Conservation (phyloP, 2,888 invertebrate species). For the Mesoligia furuncula region DNA sequence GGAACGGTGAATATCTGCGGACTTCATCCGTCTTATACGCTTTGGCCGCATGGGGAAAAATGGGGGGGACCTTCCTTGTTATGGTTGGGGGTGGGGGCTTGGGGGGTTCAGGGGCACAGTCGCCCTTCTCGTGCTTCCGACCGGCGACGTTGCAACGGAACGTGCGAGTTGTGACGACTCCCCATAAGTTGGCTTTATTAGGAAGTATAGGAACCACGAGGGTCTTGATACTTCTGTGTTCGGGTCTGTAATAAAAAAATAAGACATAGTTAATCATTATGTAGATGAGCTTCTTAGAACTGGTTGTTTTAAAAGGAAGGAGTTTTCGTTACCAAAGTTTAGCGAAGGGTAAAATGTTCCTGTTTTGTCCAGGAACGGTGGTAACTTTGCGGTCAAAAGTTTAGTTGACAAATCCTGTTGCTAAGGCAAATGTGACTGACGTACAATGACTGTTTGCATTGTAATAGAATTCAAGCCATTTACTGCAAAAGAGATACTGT, state of each 20-base stretch:
- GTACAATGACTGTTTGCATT: neutral
- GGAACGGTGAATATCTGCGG: constrained; percentile 83
- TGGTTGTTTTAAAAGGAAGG: constrained; percentile 5
- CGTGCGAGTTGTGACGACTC: constrained; percentile 48
- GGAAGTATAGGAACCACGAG: constrained; percentile 34
- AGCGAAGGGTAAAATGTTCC: neutral
- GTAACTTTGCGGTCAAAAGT: constrained; percentile 5
- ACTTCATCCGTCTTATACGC: constrained; percentile 70
- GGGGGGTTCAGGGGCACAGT: neutral
- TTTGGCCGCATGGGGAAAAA: constrained; percentile 72
- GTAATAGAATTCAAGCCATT: neutral
- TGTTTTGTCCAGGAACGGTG: constrained; percentile 29
- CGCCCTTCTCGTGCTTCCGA: constrained; percentile 24
- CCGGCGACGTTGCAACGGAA: constrained; percentile 18
- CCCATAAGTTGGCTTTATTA: constrained; percentile 55
- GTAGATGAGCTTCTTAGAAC: neutral
- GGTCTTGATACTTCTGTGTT: constrained; percentile 59
- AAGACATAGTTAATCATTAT: constrained; percentile 18
- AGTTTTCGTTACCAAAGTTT: constrained; percentile 23
- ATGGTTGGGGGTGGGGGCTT: constrained; percentile 44
- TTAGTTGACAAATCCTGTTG: constrained; percentile 5
- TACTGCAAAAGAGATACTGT: neutral
- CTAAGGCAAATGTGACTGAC: neutral
- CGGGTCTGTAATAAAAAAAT: constrained; percentile 61
- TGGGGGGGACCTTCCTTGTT: constrained; percentile 67